Percentiles rank a stretch among this genome's conserved stretches.
Evolutionary conservation across 2,888 invertebrate species (phyloP).

Genomic region (Calliphora vomitoria): DNA sequence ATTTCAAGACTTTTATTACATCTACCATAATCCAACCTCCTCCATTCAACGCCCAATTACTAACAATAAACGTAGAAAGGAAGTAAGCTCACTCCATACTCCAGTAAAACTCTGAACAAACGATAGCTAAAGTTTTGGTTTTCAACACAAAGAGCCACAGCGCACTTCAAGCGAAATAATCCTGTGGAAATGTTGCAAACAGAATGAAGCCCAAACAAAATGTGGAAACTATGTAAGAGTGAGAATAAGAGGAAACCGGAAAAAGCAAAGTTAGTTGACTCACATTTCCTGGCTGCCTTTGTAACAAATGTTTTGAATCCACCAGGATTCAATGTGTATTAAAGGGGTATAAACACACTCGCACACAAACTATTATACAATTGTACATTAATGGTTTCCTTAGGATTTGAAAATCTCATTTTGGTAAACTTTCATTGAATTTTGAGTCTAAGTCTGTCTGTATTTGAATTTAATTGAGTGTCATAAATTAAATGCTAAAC

Average conservation of each 20-base stretch:
- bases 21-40: slow-evolving; percentile 16
- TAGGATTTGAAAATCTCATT: slow-evolving; percentile 70
- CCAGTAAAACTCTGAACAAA: slow-evolving; percentile 22
- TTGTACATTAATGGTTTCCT: slow-evolving; percentile 52
- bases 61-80: background rate
- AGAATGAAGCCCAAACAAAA: slow-evolving; percentile 39
- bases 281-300: slow-evolving; percentile 36
- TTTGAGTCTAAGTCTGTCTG: slow-evolving; percentile 45
- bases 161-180: slow-evolving; percentile 28
- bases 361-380: background rate
- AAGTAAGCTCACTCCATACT: background rate
- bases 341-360: slow-evolving; percentile 17
- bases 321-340: background rate
- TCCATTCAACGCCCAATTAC: slow-evolving; percentile 39
- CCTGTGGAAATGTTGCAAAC: slow-evolving; percentile 36
- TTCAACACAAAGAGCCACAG: slow-evolving; percentile 39
- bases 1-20: slow-evolving; percentile 51
- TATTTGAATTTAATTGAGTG: slow-evolving; percentile 76
- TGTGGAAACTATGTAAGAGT: background rate
- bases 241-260: slow-evolving; percentile 24
- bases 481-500: slow-evolving; percentile 77
- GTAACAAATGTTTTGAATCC: slow-evolving; percentile 1
- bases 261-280: slow-evolving; percentile 67
- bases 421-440: slow-evolving; percentile 66
- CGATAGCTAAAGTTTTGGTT: slow-evolving; percentile 51